These are phyloP conservation scores for Macaria notata DNA, from an alignment of 2,888 invertebrate genomes.

Conservation along the genomic window DNA sequence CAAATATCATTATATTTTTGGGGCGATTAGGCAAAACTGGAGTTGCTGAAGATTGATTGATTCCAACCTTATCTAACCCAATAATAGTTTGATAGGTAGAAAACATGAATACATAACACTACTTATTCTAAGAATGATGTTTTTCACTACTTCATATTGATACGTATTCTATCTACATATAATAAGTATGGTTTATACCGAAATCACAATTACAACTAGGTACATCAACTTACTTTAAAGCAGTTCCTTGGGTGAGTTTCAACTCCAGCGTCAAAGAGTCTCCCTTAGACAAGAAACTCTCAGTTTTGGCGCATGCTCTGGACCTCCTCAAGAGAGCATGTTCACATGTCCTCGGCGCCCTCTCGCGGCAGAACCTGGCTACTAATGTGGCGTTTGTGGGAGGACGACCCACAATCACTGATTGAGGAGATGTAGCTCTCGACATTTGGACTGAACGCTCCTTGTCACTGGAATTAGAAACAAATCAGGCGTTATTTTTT, in stretches of 20 bases:
- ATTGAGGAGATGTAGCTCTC: slow-evolving; percentile 72
- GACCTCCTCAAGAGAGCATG: slow-evolving; percentile 87
- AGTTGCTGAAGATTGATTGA: too few relatives aligned
- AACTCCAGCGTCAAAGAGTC: slow-evolving; percentile 91
- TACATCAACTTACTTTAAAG: slow-evolving; percentile 85
- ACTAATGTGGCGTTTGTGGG: slow-evolving; percentile 89
- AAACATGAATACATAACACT: too few relatives aligned
- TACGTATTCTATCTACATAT: too few relatives aligned
- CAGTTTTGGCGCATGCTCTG: slow-evolving; percentile 89
- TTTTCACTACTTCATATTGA: too few relatives aligned
- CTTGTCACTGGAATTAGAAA: slow-evolving; percentile 64
- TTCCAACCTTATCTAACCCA: too few relatives aligned
- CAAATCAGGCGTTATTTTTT: too few relatives aligned
- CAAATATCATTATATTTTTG: too few relatives aligned
- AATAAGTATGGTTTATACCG: too few relatives aligned
- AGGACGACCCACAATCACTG: slow-evolving; percentile 79
- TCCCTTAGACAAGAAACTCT: slow-evolving; percentile 92
- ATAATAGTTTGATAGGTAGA: too few relatives aligned
- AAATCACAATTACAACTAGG: too few relatives aligned
- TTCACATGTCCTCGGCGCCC: slow-evolving; percentile 91
- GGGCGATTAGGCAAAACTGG: too few relatives aligned
- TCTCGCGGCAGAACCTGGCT: slow-evolving; percentile 91
- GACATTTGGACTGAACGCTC: slow-evolving; percentile 76
- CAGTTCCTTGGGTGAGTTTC: slow-evolving; percentile 91
- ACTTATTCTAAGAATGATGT: too few relatives aligned